Evolutionary conservation across 2,113 vertebrate species (phyloP).

Genomic region (Acanthisitta chloris): DNA sequence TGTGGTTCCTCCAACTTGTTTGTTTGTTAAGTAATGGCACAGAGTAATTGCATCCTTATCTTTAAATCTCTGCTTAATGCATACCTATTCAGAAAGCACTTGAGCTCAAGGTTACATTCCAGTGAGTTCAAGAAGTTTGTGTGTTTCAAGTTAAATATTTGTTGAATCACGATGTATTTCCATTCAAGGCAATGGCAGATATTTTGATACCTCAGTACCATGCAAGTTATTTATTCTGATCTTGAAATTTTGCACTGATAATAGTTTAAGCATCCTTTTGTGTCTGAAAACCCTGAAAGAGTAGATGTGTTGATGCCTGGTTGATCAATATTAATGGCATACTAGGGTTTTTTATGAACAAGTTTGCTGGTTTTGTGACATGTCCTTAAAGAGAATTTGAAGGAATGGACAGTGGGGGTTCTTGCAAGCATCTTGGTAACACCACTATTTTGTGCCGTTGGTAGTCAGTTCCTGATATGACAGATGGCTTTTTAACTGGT

Average conservation of each 20-base stretch:
- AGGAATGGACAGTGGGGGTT: neutral
- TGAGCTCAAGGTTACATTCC: conserved; percentile 19
- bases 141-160: conserved; percentile 19
- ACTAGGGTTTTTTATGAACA: neutral
- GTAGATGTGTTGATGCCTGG: neutral
- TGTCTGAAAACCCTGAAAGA: neutral
- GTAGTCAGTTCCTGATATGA: neutral
- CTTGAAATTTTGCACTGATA: neutral
- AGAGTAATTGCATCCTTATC: conserved; percentile 25
- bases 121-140: neutral
- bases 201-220: neutral
- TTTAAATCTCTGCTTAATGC: conserved; percentile 3
- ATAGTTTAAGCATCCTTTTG: neutral
- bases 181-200: neutral
- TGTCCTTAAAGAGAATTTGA: neutral
- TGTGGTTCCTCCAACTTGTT: conserved; percentile 39
- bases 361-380: neutral
- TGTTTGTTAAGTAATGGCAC: neutral
- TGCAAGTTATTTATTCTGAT: neutral
- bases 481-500: neutral
- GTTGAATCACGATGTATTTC: neutral
- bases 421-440: neutral
- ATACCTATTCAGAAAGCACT: conserved; percentile 23
- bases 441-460: neutral
- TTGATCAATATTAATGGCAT: neutral